These are phyloP conservation scores for Chrysemys picta DNA, from an alignment of 2,113 vertebrate genomes.

Conservation along the genomic window DNA sequence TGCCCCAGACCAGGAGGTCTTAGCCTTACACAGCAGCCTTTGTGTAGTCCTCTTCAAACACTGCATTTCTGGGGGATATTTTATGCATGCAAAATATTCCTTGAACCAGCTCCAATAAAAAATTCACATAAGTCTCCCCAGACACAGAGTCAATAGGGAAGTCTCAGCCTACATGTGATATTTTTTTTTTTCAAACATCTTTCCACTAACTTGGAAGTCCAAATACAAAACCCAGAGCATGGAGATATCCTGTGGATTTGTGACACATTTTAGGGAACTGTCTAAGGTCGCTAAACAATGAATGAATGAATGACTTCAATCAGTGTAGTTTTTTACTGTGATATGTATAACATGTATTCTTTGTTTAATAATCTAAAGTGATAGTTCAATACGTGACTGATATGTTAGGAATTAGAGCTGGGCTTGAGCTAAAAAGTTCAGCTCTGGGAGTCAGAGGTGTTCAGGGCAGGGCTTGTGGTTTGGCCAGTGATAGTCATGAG, in stretches of 20 bases:
- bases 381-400: neutral
- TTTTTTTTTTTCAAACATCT: neutral
- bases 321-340: neutral
- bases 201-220: neutral
- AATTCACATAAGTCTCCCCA: neutral
- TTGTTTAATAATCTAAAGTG: neutral
- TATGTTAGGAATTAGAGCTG: neutral
- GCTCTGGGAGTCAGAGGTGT: neutral
- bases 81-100: neutral
- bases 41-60: neutral
- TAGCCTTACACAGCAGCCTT: neutral
- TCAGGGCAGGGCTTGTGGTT: neutral
- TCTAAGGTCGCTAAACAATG: neutral
- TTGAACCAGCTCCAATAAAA: neutral
- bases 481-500: neutral
- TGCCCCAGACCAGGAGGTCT: neutral
- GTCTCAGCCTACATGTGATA: neutral
- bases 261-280: neutral
- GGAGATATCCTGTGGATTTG: neutral
- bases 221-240: neutral
- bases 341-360: neutral
- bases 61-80: neutral
- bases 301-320: neutral
- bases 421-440: neutral
- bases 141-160: neutral